Base-by-base conservation (phyloP, 2,113 vertebrate genomes). In the Oncorhynchus kisutch region DNA sequence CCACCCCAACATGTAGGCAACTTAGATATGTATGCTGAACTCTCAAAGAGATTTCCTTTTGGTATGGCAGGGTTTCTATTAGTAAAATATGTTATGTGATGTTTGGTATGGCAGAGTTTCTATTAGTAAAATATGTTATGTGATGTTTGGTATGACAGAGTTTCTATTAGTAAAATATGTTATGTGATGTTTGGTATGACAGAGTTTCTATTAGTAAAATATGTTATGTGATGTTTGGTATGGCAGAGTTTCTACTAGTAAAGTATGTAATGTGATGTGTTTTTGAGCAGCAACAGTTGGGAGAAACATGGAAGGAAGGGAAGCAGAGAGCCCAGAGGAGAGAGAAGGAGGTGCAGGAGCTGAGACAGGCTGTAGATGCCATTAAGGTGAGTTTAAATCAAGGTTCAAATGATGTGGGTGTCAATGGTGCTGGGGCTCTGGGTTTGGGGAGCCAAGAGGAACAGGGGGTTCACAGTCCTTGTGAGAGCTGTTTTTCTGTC, bases 361-460 rank as follows among this genome's bases (percentile, higher is more conserved):
- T 89, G 67, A 20, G 12, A 7, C 14, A 73, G 18, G 81, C 81
- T 34, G 72, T 51, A 25, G 51, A 73, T 22, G 69, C 2, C 1
- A 57, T 87, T 5, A 82, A 60, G 65, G 88, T 89, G 69, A 78
- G 85, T 84, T 22, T 29, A 22, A 18, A 51, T 51, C 49, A 51
- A 14, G 49, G 14, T 51, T 51, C 0, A 16, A 51, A 51, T 16
- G 3, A 16, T 51, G 49, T 4, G 14, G 49, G 49, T 39, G 8
- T 14, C 14, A 51, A 51, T 14, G 49, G 49, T 51, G 14, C 49
- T 51, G 49, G 14, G 49, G 20, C 12, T 24, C 31, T 14, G 20
- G 51, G 51, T 31, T 14, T 39, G 65, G 5, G 51, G 70, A 62
- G 67, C 14, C 12, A 6, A 27, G 45, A 31, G 59, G 67, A 27